Base-by-base conservation (phyloP, 2,888 invertebrate genomes). In the Apamea monoglypha region DNA sequence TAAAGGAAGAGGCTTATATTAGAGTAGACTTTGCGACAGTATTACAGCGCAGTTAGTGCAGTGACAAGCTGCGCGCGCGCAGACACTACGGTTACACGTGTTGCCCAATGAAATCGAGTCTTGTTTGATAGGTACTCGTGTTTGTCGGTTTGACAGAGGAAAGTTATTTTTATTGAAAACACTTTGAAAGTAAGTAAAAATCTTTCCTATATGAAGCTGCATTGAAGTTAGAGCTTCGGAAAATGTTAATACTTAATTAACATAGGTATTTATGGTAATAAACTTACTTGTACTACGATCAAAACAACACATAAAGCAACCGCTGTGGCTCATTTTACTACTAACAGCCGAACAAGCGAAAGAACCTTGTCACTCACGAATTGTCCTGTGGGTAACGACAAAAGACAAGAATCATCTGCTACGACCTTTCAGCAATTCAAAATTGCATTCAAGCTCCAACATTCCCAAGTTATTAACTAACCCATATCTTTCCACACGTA, bases 21-120 rank as follows among this genome's bases (percentile, higher is more conserved):
- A n/a, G n/a, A n/a, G n/a, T n/a, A n/a, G n/a, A n/a, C n/a, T n/a
- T 82, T 82, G 87, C 78, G 89, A 90, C 87, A 90, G 83, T 84
- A 89, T 85, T 87, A 88, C 87, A 88, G 82, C 80, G 84, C 83
- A 80, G 83, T 79, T 85, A 88, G 81, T 84, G 89, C 83, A 80
- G 81, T 66, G 53, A 73, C 68, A 78, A 66, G 64, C 74, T 56
- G 69, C 72, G 82, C 72, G 50, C 50, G 72, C 82, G 79, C 86
- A 75, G 53, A n/a, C 21, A 61, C 40, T 63, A 47, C 71, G 16
- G 25, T 47, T 75, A 83, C 83, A 84, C 84, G 87, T 87, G 84
- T 86, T 75, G 59, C 36, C 36, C 40, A 75, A 74, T 74, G 85
- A 88, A 88, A 87, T 59, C 76, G 82, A 87, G 76, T 83, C 73